These are phyloP conservation scores for Pseudorasbora parva DNA, from an alignment of 2,113 vertebrate species.

Conservation along the genomic window DNA sequence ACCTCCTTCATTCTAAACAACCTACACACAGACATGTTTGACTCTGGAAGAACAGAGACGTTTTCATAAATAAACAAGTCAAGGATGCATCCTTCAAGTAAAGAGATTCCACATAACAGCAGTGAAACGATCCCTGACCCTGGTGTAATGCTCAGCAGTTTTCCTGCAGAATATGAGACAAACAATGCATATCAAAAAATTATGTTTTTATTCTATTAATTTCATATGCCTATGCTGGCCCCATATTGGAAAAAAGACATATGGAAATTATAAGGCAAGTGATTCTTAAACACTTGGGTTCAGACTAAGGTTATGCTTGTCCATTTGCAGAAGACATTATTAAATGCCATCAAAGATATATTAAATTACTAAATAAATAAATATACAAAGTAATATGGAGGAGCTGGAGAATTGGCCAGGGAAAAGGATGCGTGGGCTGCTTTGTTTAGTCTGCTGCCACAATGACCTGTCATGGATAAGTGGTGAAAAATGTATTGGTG, in stretches of 20 bases:
- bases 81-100: constrained; percentile 10
- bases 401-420: too few relatives aligned
- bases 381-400: neutral
- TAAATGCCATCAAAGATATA: neutral
- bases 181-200: neutral
- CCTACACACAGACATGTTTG: constrained; percentile 19
- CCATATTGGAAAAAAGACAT: neutral
- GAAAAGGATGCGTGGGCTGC: too few relatives aligned
- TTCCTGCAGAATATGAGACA: too few relatives aligned
- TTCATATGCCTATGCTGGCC: neutral
- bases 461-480: neutral
- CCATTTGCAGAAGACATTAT: neutral
- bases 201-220: neutral
- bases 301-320: neutral
- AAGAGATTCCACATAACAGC: constrained; percentile 30
- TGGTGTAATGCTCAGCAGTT: constrained; percentile 6
- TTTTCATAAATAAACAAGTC: constrained; percentile 52
- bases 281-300: neutral
- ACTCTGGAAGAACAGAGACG: neutral
- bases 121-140: constrained; percentile 17
- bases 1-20: neutral
- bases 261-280: neutral
- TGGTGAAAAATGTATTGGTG: neutral
- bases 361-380: neutral
- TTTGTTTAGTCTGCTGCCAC: neutral